Evolutionary conservation across 2,797 vertebrate species (phyloP).

Genomic region (Pyrocephalus nanus): DNA sequence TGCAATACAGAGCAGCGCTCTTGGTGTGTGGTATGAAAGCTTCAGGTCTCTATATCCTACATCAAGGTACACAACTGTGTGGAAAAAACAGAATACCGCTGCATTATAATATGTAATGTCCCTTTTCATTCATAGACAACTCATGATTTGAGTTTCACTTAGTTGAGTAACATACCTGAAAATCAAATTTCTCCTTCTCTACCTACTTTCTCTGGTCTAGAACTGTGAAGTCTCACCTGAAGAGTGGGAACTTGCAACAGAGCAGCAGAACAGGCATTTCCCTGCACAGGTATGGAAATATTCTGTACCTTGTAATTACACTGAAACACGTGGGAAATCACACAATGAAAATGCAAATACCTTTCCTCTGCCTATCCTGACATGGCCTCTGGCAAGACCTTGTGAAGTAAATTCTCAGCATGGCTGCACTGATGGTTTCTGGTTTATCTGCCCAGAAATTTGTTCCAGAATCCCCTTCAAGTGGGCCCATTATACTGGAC

Average conservation of each 20-base stretch:
- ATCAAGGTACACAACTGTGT: neutral
- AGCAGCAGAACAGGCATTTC: neutral
- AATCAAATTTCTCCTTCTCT: neutral
- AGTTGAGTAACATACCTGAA: neutral
- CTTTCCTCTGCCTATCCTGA: neutral
- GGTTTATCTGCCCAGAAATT: neutral
- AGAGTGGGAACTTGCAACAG: neutral
- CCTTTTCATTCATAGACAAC: neutral
- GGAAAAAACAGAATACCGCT: neutral
- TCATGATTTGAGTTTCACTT: neutral
- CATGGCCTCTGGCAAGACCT: neutral
- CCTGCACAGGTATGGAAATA: accelerated
- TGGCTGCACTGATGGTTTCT: neutral
- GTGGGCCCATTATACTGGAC: neutral
- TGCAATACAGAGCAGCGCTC: neutral
- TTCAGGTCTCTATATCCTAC: neutral
- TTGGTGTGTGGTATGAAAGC: neutral
- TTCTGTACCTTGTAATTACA: neutral
- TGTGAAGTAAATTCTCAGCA: neutral
- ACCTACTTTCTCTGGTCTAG: neutral
- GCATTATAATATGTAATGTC: neutral
- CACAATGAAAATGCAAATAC: neutral
- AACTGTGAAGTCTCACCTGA: neutral
- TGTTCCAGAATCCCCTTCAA: neutral
- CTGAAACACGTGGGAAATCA: neutral